Evolutionary conservation across 1,140 invertebrate species (phyloP).

Genomic region (Acromyrmex echinatior): DNA sequence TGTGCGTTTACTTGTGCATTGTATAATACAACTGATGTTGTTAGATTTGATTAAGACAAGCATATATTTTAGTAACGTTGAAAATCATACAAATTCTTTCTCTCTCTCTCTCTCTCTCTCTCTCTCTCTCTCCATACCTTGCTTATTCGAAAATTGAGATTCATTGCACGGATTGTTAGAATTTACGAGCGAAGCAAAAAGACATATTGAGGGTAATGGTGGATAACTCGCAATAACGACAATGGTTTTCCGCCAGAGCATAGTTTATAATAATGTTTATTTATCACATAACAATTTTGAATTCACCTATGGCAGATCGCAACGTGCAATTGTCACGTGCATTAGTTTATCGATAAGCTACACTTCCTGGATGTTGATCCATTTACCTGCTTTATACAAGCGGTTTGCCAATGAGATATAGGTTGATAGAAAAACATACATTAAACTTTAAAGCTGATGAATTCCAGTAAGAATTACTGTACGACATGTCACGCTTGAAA

Average conservation of each 20-base stretch:
- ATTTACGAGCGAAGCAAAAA: constrained; percentile 56
- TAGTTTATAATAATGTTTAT: constrained; percentile 11
- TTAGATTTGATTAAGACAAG: not conserved
- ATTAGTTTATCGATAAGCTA: constrained; percentile 70
- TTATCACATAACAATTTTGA: constrained; percentile 62
- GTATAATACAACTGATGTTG: not conserved
- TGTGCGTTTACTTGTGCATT: not conserved
- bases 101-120: no score
- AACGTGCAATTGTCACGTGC: constrained; percentile 71
- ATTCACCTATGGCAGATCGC: constrained; percentile 54
- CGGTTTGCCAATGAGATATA: constrained; percentile 33
- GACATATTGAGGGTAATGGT: constrained; percentile 63
- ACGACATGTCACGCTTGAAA: constrained; percentile 15
- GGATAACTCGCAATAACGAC: constrained; percentile 48
- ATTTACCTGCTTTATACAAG: constrained; percentile 69
- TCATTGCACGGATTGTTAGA: constrained; percentile 2
- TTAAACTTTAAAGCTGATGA: constrained; percentile 31
- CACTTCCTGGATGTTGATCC: constrained; percentile 78
- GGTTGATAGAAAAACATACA: not conserved
- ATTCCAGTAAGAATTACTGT: constrained; percentile 7
- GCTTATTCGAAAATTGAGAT: not conserved
- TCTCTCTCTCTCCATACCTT: no score
- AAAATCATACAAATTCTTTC: not conserved
- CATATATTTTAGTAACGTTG: not conserved
- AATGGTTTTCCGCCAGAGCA: not conserved